Evolutionary conservation across 2,888 invertebrate species (phyloP).

Genomic region (Sesamia inferens): DNA sequence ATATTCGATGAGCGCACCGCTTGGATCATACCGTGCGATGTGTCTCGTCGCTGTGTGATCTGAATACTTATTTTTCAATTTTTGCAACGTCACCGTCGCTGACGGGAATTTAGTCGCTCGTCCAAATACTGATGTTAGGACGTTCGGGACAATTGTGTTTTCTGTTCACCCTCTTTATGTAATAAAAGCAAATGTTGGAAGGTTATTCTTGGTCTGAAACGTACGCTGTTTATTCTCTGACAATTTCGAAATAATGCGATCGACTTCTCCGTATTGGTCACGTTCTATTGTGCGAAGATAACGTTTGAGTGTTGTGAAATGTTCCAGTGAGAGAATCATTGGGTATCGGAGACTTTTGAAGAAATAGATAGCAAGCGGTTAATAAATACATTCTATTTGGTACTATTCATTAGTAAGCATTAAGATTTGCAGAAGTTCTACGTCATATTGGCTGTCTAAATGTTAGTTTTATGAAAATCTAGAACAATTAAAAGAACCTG

Average conservation of each 20-base stretch:
- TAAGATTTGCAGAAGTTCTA: not conserved
- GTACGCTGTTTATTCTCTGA: slow-evolving; percentile 53
- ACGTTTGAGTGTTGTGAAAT: slow-evolving; percentile 21
- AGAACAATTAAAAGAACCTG: not conserved
- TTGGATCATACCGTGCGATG: slow-evolving; percentile 67
- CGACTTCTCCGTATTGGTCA: slow-evolving; percentile 40
- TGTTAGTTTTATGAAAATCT: no score
- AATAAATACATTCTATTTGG: not conserved
- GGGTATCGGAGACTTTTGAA: not conserved
- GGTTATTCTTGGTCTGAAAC: slow-evolving; percentile 40
- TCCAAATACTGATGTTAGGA: slow-evolving; percentile 59
- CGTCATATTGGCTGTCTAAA: not conserved
- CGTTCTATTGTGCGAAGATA: slow-evolving; percentile 17
- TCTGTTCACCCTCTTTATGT: slow-evolving; percentile 53
- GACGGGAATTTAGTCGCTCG: slow-evolving; percentile 69
- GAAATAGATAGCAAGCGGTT: not conserved
- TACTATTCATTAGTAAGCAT: not conserved
- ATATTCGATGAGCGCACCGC: slow-evolving; percentile 65
- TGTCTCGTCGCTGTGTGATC: slow-evolving; percentile 69
- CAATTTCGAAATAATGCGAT: slow-evolving; percentile 47
- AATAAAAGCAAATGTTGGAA: slow-evolving; percentile 48
- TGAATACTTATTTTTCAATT: slow-evolving; percentile 85
- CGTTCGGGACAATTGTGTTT: slow-evolving; percentile 59
- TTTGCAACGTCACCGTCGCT: slow-evolving; percentile 67
- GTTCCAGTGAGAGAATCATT: not conserved